Base-by-base conservation (phyloP, 2,797 vertebrate genomes). In the Pseudochaenichthys georgianus region DNA sequence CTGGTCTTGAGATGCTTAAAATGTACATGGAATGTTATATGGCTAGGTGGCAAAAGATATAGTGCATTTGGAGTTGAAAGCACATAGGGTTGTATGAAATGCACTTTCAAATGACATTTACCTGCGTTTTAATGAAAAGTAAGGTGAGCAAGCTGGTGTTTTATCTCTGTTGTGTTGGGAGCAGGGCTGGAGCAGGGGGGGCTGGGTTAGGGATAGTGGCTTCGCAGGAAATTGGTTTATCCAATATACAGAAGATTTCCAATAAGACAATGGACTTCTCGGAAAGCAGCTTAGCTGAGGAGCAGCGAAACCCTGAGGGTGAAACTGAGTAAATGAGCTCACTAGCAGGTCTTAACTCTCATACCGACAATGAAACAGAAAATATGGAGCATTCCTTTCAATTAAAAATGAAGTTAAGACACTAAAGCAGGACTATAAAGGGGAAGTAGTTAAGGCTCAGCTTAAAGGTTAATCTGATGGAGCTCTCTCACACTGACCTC, bases 21-120 rank as follows among this genome's bases (percentile, higher is more conserved):
- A 93, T 91, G 92, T 93, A 94, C 92, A 93, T 91, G 92, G 89
- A 93, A 91, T 91, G 86, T 89, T 91, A 91, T 90, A 89, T 87
- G 64, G 84, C 64, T 78, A 82, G 77, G 72, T 91, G 82, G 76
- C 78, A 84, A 84, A 88, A 88, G 73, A 70, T 85, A 73, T 61
- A 64, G 83, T 79, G 86, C 87, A 86, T 89, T 88, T 86, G 65
- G 84, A 91, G 86, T 90, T 88, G 73, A 85, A 90, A 89, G 85
- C 80, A 84, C 64, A 82, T 42, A 62, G 15, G 65, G 73, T 54
- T 79, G 82, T 75, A 83, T 78, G 58, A 78, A 88, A 88, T 78
- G 80, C 77, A 83, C 87, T 91, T 85, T 83, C 62, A 83, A 91
- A 90, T 92, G 87, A 89, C 87, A 82, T 89, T 87, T 88, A 78